Evolutionary conservation across 2,888 invertebrate genomes (phyloP), one percentile per base, ranked within the genome.

Genomic region (Daptonema setosum): DNA sequence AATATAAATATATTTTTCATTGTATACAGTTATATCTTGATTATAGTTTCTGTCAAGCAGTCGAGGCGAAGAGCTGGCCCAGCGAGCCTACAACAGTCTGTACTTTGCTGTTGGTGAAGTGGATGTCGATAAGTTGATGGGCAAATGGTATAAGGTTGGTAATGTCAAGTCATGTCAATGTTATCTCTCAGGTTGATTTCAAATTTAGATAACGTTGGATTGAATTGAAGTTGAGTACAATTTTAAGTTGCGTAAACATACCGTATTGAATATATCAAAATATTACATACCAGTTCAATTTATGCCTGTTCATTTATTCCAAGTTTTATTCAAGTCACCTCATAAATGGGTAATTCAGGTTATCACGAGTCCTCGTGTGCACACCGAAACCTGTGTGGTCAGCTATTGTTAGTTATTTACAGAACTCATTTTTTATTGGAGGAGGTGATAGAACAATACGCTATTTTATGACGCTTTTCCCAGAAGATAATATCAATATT

Each of bases 71-170:
- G 63, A 64, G 28, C 63, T 69, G 1, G 68, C 67, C 2, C 61
- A 63, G 41, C 65, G 66, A 53, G 58, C 65, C 14, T 66, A 66
- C 59, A 60, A 62, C 43, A 61, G 63, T n/a, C 55, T 69, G 17
- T 69, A 65, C 56, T 65, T 63, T 47, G 60, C 63, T 8, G 63
- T 68, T 56, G 67, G 63, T 11, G 69, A 67, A 50, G 60, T 70
- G 28, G 63, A 70, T 22, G 58, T 65, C 28, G 62, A 64, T 5
- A 60, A 58, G 26, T 56, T 67, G 54, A 63, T 64, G 62, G 69
- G 69, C 3, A 62, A 61, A 48, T 69, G 69, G 69, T 66, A 63
- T 56, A 63, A 64, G 50, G 68, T 14, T 14, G 20, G 11, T n/a
- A n/a, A n/a, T n/a, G n/a, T n/a, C n/a, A n/a, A n/a, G n/a, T n/a